Evolutionary conservation across 2,113 vertebrate genomes (phyloP), one percentile per base, ranked within the genome.

Genomic region (Egretta garzetta): DNA sequence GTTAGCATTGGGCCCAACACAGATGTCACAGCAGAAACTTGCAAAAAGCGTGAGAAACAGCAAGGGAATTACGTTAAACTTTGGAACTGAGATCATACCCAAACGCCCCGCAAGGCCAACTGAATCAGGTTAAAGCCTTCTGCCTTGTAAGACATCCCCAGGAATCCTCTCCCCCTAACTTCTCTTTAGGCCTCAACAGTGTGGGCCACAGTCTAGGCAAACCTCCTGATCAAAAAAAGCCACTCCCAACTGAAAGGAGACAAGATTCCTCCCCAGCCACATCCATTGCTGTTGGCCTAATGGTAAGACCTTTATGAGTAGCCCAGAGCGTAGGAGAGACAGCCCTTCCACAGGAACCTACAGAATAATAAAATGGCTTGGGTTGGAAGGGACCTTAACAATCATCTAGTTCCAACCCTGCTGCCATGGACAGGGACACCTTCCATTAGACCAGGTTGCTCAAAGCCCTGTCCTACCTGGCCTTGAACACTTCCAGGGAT

Each of bases 1-100:
- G 64, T 22, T 4, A 88, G 67, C 72, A n/a, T 0, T 5, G 43
- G 56, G 85, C 45, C 66, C 53, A 60, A 28, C 5, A 43, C 71
- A 88, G 90, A 41, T 66, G 49, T 21, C 62, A 7, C 0, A 16
- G 75, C 73, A 93, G 47, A 27, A 70, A 45, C 71, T 43, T 52
- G 66, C 80, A 56, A 24, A 49, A 87, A 83, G 58, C 4, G 0
- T 30, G 2, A 15, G n/a, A 18, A 88, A 67, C 50, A 86, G 63
- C 24, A 5, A 41, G 55, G 68, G 59, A 45, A 58, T 4, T 32
- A 70, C 11, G 12, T 26, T 14, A 64, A 73, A 83, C 30, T 9
- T 0, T 8, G 43, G 43, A 70, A 32, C 22, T 2, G 3, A 49
- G 30, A 60, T 28, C 33, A 19, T 0, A 53, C 9, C 47, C 68